Evolutionary conservation across 2,888 invertebrate species (phyloP).

Genomic region (Leuctra nigra): DNA sequence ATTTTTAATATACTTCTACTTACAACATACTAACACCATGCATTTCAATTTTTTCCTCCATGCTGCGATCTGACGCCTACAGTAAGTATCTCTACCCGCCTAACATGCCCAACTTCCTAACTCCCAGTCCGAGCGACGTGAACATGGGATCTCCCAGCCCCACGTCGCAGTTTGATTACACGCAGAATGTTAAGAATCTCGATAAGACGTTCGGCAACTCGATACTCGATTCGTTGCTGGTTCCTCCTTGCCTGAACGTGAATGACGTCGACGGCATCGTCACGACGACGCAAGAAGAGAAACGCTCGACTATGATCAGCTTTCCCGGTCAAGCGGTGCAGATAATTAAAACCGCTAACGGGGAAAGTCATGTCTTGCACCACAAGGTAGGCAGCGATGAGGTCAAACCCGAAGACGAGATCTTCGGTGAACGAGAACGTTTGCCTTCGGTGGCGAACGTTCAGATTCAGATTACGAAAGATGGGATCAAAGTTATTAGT

Average conservation of each 20-base stretch:
- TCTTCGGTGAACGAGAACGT: too few relatives aligned
- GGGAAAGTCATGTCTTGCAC: conserved; percentile 22
- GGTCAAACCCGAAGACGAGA: too few relatives aligned
- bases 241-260: neutral
- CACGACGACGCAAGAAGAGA: conserved; percentile 23
- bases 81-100: conserved; percentile 29
- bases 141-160: conserved; percentile 47
- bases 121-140: conserved; percentile 49
- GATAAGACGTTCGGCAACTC: neutral
- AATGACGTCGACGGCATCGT: conserved; percentile 4
- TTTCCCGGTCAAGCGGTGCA: conserved; percentile 31
- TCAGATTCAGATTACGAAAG: conserved; percentile 66
- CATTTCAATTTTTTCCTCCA: conserved; percentile 7
- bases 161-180: conserved; percentile 27
- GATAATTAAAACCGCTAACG: conserved; percentile 27
- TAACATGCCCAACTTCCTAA: too few relatives aligned
- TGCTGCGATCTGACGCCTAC: conserved; percentile 18
- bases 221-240: neutral
- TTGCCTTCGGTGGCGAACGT: conserved; percentile 48
- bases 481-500: conserved; percentile 71
- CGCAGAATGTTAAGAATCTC: conserved; percentile 13
- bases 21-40: conserved; percentile 1
- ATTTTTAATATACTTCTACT: too few relatives aligned
- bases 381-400: conserved; percentile 27
- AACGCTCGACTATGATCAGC: conserved; percentile 22